Evolutionary conservation across 2,888 invertebrate species (phyloP), one percentile per base, ranked within the genome.

Genomic region (Crocallis elinguaria): DNA sequence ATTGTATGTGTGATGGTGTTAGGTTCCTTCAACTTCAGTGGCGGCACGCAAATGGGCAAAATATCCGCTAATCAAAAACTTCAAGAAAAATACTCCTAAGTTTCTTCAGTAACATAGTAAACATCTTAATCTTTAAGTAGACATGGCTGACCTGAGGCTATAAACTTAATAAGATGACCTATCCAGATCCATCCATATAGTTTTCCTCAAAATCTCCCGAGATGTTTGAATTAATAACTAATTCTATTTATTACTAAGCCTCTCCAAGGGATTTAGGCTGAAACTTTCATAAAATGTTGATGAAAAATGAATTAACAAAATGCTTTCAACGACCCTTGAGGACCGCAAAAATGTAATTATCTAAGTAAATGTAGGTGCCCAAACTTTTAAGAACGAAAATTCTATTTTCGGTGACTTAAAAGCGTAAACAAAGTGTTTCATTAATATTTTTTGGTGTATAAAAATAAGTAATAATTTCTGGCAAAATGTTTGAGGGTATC

Each of bases 231-330:
- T 38, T 38, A 37, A 33, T 51, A 39, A 29, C 29, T 17, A 43
- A 52, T 46, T 48, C 14, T 54, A 49, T 54, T 54, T 49, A 54
- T 54, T 43, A 48, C 33, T 13, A 27, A 54, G 19, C 33, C 37
- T 23, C 25, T 27, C 42, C 14, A 23, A 41, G 61, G 57, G 51
- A 57, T 46, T 61, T 49, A 32, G 36, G 50, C 37, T 51, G 30
- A 62, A 65, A 66, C 50, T 62, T 65, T 60, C 57, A 52, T 62
- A 64, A 70, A 66, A 67, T 60, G 32, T 37, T 62, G 57, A 67
- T 67, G 64, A 70, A 70, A 71, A 70, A 69, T 67, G 59, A 61
- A 67, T 71, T 65, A 68, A 44, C 60, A 60, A 66, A 65, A 61
- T 67, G 67, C 68, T 67, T 64, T 67, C 57, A 63, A 51, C 62